Conservation (phyloP, 2,888 invertebrate genomes). For the Ashinkailepas kermadecensis region DNA sequence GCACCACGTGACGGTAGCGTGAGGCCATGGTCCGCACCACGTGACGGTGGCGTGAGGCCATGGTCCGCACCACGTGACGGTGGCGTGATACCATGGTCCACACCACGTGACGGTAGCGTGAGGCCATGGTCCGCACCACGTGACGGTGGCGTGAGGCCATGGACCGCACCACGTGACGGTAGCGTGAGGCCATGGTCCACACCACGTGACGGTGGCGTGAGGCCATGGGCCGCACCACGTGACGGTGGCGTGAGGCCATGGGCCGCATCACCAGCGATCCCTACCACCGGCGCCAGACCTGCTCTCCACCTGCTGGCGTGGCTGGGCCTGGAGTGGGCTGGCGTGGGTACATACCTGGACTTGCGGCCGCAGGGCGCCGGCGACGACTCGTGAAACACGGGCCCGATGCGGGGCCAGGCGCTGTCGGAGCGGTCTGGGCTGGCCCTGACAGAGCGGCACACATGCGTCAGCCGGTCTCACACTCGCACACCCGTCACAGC, state of each 20-base stretch:
- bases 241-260: background rate
- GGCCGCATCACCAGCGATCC: background rate
- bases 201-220: background rate
- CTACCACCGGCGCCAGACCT: background rate
- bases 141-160: background rate
- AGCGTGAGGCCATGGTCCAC: background rate
- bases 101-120: background rate
- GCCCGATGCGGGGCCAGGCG: constrained; percentile 47
- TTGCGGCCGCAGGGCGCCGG: constrained; percentile 11
- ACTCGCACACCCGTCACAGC: no score
- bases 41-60: background rate
- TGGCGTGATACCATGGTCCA: no score
- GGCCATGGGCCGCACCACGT: background rate
- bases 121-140: background rate
- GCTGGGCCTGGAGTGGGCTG: no score
- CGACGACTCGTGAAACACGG: background rate
- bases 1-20: background rate
- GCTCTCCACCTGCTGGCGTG: background rate
- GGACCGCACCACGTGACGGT: background rate
- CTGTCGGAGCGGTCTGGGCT: constrained; percentile 51
- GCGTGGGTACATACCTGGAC: background rate
- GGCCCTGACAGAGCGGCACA: background rate
- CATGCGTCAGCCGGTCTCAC: background rate
- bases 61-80: background rate
- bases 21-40: background rate